Conservation (phyloP, 2,888 invertebrate species). For the Cephus runcator region DNA sequence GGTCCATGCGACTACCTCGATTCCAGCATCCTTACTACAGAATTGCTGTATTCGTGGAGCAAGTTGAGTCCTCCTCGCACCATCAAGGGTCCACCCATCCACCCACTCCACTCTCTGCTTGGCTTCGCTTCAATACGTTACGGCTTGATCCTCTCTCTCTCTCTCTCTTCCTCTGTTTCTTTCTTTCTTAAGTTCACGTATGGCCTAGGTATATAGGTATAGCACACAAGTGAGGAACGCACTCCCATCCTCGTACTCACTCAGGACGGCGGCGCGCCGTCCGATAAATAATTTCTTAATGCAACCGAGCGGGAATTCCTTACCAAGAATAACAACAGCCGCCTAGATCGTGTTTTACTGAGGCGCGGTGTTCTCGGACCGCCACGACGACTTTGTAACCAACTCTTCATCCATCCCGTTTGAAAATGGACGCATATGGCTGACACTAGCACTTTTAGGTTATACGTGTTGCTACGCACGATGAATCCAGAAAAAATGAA, state of each 20-base stretch:
- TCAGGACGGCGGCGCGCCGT: neutral
- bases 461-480: neutral
- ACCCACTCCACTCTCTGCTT: neutral
- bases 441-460: neutral
- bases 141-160: neutral
- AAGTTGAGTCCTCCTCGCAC: neutral
- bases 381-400: neutral
- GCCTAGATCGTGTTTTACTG: conserved; percentile 5
- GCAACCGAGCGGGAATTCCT: conserved; percentile 6
- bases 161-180: neutral
- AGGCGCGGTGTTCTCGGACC: conserved; percentile 1
- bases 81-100: neutral
- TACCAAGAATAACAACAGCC: conserved; percentile 6
- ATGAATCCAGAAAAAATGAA: neutral
- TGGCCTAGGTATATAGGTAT: neutral
- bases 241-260: neutral
- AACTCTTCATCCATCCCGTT: neutral
- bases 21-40: neutral
- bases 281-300: conserved; percentile 8
- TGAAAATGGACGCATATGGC: neutral
- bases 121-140: neutral
- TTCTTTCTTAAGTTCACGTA: neutral
- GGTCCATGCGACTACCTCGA: neutral
- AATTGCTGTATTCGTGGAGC: neutral
- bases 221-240: neutral